phyloP scores from a whole-genome alignment of 2,113 vertebrate genomes.

The Tetraodon nigroviridis region DNA sequence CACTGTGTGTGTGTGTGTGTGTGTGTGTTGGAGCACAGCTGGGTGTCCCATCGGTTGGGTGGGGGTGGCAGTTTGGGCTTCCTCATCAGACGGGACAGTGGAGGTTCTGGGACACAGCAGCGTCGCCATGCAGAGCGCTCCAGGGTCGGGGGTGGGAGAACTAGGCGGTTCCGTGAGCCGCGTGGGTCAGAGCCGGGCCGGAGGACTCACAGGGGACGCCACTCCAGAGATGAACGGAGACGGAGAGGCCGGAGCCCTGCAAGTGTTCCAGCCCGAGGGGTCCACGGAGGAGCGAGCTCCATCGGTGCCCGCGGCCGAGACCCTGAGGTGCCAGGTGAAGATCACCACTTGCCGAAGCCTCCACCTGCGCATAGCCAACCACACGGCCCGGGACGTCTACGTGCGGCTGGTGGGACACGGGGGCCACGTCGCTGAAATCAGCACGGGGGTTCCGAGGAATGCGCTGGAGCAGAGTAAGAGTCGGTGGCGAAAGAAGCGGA shows the following conservation, averaged over 20 bases:
- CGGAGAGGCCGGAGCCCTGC: constrained; percentile 39
- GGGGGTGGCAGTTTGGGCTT: constrained; percentile 18
- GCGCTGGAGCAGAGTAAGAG: constrained; percentile 57
- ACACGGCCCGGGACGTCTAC: constrained; percentile 85
- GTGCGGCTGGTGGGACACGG: constrained; percentile 85
- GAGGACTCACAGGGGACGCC: constrained; percentile 12
- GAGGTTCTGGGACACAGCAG: constrained; percentile 55
- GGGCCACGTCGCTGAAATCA: constrained; percentile 77
- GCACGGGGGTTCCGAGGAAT: constrained; percentile 37
- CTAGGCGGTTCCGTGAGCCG: constrained; percentile 3
- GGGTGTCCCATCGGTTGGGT: constrained; percentile 32
- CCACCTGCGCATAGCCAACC: constrained; percentile 88
- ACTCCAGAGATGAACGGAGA: constrained; percentile 26
- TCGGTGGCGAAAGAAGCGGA: background rate
- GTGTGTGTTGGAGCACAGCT: constrained; percentile 31
- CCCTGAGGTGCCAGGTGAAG: constrained; percentile 91
- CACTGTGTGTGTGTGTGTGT: constrained; percentile 18
- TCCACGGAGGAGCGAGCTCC: constrained; percentile 45
- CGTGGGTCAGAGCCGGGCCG: constrained; percentile 11
- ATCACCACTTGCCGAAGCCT: constrained; percentile 87
- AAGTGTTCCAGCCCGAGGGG: constrained; percentile 51
- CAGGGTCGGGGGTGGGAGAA: constrained; percentile 19
- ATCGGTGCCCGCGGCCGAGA: constrained; percentile 55
- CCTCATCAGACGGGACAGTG: constrained; percentile 42
- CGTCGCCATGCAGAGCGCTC: constrained; percentile 31